phyloP scores from a whole-genome alignment of 2,797 vertebrate species.

The Anisognathus igniventris region DNA sequence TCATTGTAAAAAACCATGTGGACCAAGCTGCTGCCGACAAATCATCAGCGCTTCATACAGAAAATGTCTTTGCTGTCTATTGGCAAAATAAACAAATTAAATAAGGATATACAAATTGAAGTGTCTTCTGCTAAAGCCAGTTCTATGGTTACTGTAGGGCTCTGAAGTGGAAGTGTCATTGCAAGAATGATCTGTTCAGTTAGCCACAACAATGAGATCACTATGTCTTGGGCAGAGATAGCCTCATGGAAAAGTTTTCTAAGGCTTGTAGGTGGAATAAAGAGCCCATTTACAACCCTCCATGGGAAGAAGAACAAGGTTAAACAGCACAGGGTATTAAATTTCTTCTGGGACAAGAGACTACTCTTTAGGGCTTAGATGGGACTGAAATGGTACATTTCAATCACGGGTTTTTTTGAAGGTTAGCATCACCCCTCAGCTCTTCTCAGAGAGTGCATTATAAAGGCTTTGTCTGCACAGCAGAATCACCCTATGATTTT shows the following conservation, averaged over 20 bases:
- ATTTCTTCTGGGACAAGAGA: constrained; percentile 49
- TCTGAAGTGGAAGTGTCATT: constrained; percentile 5
- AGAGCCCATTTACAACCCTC: constrained; percentile 27
- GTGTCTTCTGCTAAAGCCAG: neutral
- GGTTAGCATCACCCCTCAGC: neutral
- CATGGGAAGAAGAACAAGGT: constrained; percentile 57
- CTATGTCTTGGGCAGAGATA: constrained; percentile 31
- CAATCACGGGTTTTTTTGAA: neutral
- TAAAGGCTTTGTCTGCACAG: neutral
- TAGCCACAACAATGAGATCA: constrained; percentile 33
- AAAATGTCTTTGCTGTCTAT: neutral
- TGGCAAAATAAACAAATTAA: constrained; percentile 8
- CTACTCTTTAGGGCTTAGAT: constrained; percentile 10
- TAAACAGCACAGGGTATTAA: constrained; percentile 46
- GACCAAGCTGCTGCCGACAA: neutral
- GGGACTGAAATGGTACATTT: neutral
- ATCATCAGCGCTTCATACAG: neutral
- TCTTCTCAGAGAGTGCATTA: neutral
- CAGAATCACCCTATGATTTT: constrained; percentile 14
- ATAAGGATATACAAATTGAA: neutral
- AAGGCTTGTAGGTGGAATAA: constrained; percentile 41
- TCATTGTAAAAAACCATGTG: neutral
- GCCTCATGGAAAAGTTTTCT: constrained; percentile 30
- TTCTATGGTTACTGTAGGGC: neutral
- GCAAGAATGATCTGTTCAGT: constrained; percentile 8